Evolutionary conservation across 2,888 invertebrate species (phyloP), one percentile per base, ranked within the genome.

Genomic region (Tenthredo amoena): DNA sequence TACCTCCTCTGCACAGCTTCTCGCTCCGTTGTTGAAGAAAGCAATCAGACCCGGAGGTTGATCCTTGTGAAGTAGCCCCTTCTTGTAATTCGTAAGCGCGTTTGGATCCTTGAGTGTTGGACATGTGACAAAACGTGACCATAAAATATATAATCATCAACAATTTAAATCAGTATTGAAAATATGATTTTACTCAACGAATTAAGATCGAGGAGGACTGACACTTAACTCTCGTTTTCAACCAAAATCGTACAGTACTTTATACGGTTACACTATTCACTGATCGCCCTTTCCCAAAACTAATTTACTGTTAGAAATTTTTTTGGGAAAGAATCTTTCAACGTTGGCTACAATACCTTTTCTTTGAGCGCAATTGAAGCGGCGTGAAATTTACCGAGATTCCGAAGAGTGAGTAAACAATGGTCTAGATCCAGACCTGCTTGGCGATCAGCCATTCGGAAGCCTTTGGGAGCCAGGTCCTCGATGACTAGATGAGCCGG

Each of bases 341-440:
- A 55, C 7, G n/a, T 21, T 18, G 18, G 2, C 55, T 55, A 18
- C 37, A 21, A 34, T 34, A 95, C 95, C 93, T 94, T 94, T 88
- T 95, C 94, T 79, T 93, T 93, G 86, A 95, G 89, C 43, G 95
- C 93, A 86, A 95, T 94, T 0, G 95, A 95, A n/a, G 94, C 93
- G 18, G 95, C 95, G 89, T 95, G 95, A 88, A 95, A 94, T 88
- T 93, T 93, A 3, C 94, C 95, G 89, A 95, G 89, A 89, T 95
- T 95, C 85, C 92, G 92, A 0, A 95, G 88, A 9, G 95, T 94
- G 55, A 95, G 88, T 71, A 94, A 89, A 85, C 94, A 94, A 89
- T 95, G 95, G n/a, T 93, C 92, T 88, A 95, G 92, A 90, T 96
- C 95, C 43, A 95, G 93, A n/a, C 95, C 95, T 83, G 90, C 89